Evolutionary conservation across 2,797 vertebrate genomes (phyloP), one percentile per base, ranked within the genome.

Genomic region (Etheostoma nigrum): DNA sequence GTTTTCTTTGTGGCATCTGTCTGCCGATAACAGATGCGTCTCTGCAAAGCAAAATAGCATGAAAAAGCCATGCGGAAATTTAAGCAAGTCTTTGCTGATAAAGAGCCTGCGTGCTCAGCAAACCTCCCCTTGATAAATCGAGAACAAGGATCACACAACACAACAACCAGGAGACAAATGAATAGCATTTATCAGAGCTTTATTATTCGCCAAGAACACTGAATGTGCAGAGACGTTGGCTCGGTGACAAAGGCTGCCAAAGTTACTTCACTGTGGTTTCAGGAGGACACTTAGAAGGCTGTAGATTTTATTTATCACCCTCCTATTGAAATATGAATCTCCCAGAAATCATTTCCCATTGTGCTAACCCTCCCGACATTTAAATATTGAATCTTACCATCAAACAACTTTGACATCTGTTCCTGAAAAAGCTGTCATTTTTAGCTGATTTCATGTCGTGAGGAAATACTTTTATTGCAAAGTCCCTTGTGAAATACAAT

Each of bases 401-500:
- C 25, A 9, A 10, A 9, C 7, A 49, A 33, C 6, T 11, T 16
- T 6, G 13, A 14, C 10, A 12, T n/a, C 36, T 21, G 21, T 19
- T 48, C 2, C 57, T n/a, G 60, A 7, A 14, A 23, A 42, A 23
- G 48, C 57, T 4, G 11, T 27, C 40, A 16, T 11, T 12, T 40
- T 11, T 40, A 53, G 44, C 23, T 53, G n/a, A 53, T 27, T 52
- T n/a, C 55, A 6, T 21, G 33, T 6, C 11, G 7, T 5, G 44
- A 51, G 45, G 58, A 33, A 12, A 30, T 72, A 30, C 12, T 58
- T 70, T 72, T 55, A 73, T 49, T 36, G 21, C 51, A 0, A 16
- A 72, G n/a, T 74, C 76, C 40, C 30, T 30, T 49, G 57, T 58
- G 64, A 72, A 76, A 66, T 42, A 15, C 45, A 60, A 47, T 30